A percentile compares a stretch with the other conserved stretches of the same genome.
Evolutionary conservation across 2,888 invertebrate genomes (phyloP).

Genomic region (Prostheceraeus crozeri): DNA sequence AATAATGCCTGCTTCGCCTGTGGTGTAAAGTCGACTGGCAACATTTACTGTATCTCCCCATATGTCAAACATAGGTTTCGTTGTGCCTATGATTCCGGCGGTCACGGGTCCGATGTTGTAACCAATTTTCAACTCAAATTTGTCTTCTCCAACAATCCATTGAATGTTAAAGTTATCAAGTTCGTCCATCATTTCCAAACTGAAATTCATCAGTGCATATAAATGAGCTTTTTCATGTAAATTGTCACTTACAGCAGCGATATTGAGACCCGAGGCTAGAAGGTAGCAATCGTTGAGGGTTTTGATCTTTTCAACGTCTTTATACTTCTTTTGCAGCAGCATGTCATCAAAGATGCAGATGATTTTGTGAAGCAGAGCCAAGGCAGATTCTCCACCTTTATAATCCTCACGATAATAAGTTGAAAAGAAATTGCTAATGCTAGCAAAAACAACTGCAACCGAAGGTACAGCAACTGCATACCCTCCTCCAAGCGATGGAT

Average conservation of each 20-base stretch:
- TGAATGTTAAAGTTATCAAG: conserved; percentile 53
- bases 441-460: conserved; percentile 86
- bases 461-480: conserved; percentile 62
- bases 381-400: conserved; percentile 71
- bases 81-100: conserved; percentile 87
- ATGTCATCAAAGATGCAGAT: conserved; percentile 48
- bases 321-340: conserved; percentile 58
- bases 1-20: conserved; percentile 24
- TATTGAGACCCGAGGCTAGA: conserved; percentile 90
- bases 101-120: conserved; percentile 86
- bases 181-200: conserved; percentile 74
- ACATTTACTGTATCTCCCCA: conserved; percentile 98
- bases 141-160: conserved; percentile 50
- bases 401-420: conserved; percentile 53
- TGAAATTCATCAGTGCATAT: conserved; percentile 60
- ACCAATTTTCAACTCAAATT: conserved; percentile 63
- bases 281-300: conserved; percentile 93
- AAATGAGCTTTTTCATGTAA: conserved; percentile 62
- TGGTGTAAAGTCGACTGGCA: conserved; percentile 91
- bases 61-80: conserved; percentile 88
- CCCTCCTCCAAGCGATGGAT: too few relatives aligned
- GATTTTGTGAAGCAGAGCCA: conserved; percentile 74
- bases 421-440: conserved; percentile 93
- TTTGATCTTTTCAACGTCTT: conserved; percentile 82
- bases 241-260: conserved; percentile 65